A percentile compares a stretch with the other conserved stretches of the same genome.
These are phyloP conservation scores for Xyliphius kryptos DNA, from an alignment of 2,113 vertebrate genomes.

Conservation along the genomic window DNA sequence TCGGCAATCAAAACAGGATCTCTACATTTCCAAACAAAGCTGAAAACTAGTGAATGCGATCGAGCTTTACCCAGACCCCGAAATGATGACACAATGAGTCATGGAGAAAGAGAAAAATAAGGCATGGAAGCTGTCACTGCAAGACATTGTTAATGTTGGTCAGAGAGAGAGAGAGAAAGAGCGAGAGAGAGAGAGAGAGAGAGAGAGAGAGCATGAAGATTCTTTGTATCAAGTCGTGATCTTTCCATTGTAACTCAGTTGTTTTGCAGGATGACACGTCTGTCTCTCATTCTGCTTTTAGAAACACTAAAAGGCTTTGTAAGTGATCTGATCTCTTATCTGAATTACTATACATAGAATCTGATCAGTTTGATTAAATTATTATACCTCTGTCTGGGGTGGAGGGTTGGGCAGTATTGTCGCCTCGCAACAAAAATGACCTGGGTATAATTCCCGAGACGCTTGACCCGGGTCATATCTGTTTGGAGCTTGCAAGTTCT, in stretches of 20 bases:
- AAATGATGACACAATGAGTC: constrained; percentile 23
- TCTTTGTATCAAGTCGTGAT: neutral
- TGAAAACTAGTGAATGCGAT: constrained; percentile 2
- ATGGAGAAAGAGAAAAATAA: constrained; percentile 9
- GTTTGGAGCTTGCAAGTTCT: no score
- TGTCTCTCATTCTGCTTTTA: constrained; percentile 17
- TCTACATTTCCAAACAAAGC: constrained; percentile 2
- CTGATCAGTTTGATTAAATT: no score
- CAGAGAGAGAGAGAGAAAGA: no score
- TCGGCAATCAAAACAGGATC: constrained; percentile 2
- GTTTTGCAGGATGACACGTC: constrained; percentile 21
- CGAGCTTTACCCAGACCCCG: constrained; percentile 3
- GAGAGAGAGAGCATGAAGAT: constrained; percentile 1
- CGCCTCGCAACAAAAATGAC: no score
- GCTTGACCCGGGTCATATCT: no score
- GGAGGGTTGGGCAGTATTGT: no score
- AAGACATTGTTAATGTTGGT: constrained; percentile 5
- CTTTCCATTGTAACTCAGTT: constrained; percentile 14
- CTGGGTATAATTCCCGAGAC: no score
- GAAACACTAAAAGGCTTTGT: constrained; percentile 20
- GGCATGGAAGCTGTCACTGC: constrained; percentile 11
- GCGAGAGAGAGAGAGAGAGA: no score
- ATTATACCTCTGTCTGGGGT: no score
- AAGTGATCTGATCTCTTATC: no score
- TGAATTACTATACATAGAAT: no score